phyloP scores from a whole-genome alignment of 2,113 vertebrate species.

The Sinocyclocheilus rhinocerous region DNA sequence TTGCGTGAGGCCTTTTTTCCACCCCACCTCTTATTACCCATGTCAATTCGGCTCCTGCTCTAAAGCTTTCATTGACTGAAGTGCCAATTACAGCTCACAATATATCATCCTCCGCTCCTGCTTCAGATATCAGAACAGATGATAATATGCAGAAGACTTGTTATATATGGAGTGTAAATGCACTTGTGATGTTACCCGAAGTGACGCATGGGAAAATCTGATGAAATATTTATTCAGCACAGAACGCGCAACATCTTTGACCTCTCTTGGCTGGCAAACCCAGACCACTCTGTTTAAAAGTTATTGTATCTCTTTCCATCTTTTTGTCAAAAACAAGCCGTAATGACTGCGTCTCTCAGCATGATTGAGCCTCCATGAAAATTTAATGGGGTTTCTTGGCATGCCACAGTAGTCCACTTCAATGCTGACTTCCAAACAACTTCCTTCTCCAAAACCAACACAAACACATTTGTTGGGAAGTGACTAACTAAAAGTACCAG shows the following conservation, averaged over 20 bases:
- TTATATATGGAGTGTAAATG: slow-evolving; percentile 14
- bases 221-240: slow-evolving; percentile 32
- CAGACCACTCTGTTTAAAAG: slow-evolving; percentile 26
- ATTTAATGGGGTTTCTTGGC: slow-evolving; percentile 4
- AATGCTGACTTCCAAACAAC: not conserved
- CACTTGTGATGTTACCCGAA: slow-evolving; percentile 16
- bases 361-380: slow-evolving; percentile 27
- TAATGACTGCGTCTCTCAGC: slow-evolving; percentile 18
- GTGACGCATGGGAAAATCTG: slow-evolving; percentile 6
- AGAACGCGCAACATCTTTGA: not conserved
- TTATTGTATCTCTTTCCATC: slow-evolving; percentile 16
- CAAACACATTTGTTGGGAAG: not conserved
- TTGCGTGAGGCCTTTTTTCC: slow-evolving; percentile 41
- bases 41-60: slow-evolving; percentile 32
- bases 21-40: slow-evolving; percentile 46
- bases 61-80: slow-evolving; percentile 53
- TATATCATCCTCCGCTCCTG: slow-evolving; percentile 38
- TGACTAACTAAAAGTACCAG: not conserved
- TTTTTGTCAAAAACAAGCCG: slow-evolving; percentile 32
- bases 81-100: slow-evolving; percentile 56
- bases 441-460: not conserved
- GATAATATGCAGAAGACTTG: slow-evolving; percentile 22
- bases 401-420: slow-evolving; percentile 7
- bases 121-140: slow-evolving; percentile 40
- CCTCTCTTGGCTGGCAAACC: not conserved